These are phyloP conservation scores for Isoperla grammatica DNA, from an alignment of 2,888 invertebrate genomes.

Conservation along the genomic window DNA sequence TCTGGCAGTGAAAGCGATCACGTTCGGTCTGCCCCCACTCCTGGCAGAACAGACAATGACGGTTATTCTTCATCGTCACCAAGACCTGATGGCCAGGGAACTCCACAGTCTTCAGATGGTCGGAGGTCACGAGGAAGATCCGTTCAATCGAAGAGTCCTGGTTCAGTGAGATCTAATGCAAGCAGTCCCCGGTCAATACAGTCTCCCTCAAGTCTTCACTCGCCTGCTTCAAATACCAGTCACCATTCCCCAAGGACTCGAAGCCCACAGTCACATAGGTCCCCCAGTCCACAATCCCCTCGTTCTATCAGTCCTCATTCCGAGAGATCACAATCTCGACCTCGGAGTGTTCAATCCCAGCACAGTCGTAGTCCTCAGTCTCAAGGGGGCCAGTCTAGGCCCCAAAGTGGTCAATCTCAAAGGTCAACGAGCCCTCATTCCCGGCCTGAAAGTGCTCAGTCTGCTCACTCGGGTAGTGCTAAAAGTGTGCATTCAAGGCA, in stretches of 20 bases:
- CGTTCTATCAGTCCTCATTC: slow-evolving; percentile 34
- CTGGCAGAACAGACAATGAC: slow-evolving; percentile 5
- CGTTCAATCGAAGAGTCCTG: slow-evolving; percentile 34
- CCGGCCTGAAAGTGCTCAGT: slow-evolving; percentile 39
- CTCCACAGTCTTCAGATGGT: neutral
- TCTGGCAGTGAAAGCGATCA: slow-evolving; percentile 34
- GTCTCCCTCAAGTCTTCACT: slow-evolving; percentile 28
- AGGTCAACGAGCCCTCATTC: slow-evolving; percentile 30
- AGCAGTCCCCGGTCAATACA: slow-evolving; percentile 31
- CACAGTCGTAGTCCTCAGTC: slow-evolving; percentile 28
- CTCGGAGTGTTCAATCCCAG: slow-evolving; percentile 39
- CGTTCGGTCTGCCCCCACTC: slow-evolving; percentile 25
- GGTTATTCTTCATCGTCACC: slow-evolving; percentile 21
- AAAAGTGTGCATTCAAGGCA: slow-evolving; percentile 15
- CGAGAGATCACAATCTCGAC: slow-evolving; percentile 35
- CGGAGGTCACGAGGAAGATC: slow-evolving; percentile 31
- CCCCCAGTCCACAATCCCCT: slow-evolving; percentile 25
- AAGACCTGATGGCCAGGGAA: slow-evolving; percentile 1
- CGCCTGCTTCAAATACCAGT: slow-evolving; percentile 25
- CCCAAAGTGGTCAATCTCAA: slow-evolving; percentile 7
- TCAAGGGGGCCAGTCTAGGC: neutral
- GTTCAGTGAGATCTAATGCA: slow-evolving; percentile 32
- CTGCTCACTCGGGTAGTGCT: slow-evolving; percentile 39
- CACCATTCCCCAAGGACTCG: slow-evolving; percentile 22
- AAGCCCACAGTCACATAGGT: slow-evolving; percentile 22